These are phyloP conservation scores for Drosophila lowei DNA, from an alignment of 1,140 invertebrate species.

Conservation along the genomic window DNA sequence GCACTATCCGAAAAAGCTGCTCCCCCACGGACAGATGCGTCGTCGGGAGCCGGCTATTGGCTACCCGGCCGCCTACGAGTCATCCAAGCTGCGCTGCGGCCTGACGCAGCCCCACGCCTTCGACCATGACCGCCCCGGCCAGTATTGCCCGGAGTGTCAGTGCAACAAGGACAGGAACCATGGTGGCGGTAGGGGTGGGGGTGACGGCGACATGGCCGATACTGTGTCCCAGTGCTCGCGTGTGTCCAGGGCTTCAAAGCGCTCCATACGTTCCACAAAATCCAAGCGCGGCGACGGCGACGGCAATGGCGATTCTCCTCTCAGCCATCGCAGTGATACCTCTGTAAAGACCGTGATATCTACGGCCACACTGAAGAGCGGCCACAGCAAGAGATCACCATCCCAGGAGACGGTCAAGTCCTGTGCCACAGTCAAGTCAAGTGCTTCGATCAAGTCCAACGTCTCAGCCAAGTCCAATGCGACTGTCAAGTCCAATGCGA, in stretches of 20 bases:
- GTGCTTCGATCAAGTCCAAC: conserved; percentile 17
- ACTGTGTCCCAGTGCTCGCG: background rate
- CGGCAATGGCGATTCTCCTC: background rate
- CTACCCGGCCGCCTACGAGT: background rate
- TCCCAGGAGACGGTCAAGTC: conserved; percentile 36
- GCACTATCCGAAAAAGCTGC: conserved; percentile 30
- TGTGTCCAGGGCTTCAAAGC: background rate
- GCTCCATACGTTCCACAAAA: background rate
- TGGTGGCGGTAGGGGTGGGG: no score
- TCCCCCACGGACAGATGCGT: conserved; percentile 4
- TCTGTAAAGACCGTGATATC: conserved; percentile 10
- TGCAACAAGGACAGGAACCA: background rate
- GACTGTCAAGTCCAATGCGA: conserved; percentile 24
- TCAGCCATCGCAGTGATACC: conserved; percentile 29
- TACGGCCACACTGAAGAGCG: background rate
- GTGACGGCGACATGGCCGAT: background rate
- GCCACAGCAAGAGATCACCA: conserved; percentile 2
- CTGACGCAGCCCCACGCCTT: conserved; percentile 19
- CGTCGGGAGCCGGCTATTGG: background rate
- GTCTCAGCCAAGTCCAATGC: conserved; percentile 19
- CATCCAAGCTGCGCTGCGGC: conserved; percentile 14
- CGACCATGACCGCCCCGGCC: background rate
- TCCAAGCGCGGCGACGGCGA: background rate
- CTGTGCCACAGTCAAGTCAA: conserved; percentile 21
- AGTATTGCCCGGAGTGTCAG: background rate